phyloP scores from a whole-genome alignment of 1,140 invertebrate species.

The Rhopalosiphum padi region DNA sequence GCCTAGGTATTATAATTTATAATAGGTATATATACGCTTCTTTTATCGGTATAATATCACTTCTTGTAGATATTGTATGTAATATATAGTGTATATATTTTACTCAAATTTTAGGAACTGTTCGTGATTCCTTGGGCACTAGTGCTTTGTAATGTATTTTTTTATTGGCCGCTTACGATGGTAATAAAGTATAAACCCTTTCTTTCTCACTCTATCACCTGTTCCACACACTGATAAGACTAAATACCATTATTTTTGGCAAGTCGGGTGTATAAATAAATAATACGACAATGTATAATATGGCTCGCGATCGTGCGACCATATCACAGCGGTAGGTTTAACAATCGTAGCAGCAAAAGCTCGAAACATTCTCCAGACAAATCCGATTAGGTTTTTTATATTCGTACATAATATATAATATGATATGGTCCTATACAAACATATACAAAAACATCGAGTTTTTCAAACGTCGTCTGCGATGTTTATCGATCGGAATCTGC shows the following conservation, averaged over 20 bases:
- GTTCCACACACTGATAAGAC: too few relatives aligned
- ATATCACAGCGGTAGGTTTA: neutral
- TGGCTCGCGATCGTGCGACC: neutral
- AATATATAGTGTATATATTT: too few relatives aligned
- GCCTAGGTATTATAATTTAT: neutral
- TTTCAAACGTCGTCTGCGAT: neutral
- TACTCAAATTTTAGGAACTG: too few relatives aligned
- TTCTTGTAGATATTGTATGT: too few relatives aligned
- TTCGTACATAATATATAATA: neutral
- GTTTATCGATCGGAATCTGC: neutral
- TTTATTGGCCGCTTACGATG: too few relatives aligned
- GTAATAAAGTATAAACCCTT: too few relatives aligned
- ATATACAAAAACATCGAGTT: neutral
- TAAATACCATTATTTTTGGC: too few relatives aligned
- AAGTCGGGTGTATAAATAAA: neutral
- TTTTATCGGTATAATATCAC: neutral
- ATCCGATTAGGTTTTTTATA: neutral
- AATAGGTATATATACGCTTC: neutral
- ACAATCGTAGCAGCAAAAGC: neutral
- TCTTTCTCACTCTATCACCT: too few relatives aligned
- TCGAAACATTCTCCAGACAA: neutral
- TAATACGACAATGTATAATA: neutral
- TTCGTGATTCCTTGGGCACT: too few relatives aligned
- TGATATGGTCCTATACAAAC: neutral
- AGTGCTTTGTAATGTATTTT: too few relatives aligned